phyloP scores from a whole-genome alignment of 2,113 vertebrate genomes.

The Henicopernis longicauda region DNA sequence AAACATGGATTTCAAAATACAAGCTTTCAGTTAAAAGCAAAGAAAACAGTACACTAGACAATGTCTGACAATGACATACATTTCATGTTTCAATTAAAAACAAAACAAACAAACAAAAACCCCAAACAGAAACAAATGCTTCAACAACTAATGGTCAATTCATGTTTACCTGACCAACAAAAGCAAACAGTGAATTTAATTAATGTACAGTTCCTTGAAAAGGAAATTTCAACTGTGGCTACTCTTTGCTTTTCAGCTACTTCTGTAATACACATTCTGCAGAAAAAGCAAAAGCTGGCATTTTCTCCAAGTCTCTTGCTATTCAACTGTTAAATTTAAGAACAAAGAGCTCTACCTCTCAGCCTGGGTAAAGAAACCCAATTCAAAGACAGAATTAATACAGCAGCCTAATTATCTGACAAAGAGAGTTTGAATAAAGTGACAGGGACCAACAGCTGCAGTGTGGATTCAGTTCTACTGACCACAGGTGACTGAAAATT shows the following conservation, averaged over 20 bases:
- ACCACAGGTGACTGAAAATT: background rate
- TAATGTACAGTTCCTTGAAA: background rate
- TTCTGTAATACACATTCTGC: background rate
- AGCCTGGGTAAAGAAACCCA: background rate
- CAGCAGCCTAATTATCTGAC: background rate
- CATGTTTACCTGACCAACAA: background rate
- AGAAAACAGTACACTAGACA: background rate
- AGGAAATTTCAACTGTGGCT: background rate
- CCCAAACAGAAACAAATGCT: background rate
- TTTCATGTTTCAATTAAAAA: background rate
- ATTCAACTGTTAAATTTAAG: background rate
- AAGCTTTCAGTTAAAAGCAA: background rate
- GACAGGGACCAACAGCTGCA: background rate
- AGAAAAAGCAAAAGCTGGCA: background rate
- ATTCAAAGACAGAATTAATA: background rate
- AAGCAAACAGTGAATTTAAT: background rate
- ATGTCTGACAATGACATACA: accelerated
- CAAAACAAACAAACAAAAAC: background rate
- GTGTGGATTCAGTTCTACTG: background rate
- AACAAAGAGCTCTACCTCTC: background rate
- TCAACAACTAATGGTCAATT: background rate
- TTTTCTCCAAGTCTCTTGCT: background rate
- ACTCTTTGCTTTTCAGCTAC: background rate
- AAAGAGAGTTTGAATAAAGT: background rate
- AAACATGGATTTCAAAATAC: background rate